phyloP scores from a whole-genome alignment of 2,888 invertebrate genomes.

The Athalia rosae region DNA sequence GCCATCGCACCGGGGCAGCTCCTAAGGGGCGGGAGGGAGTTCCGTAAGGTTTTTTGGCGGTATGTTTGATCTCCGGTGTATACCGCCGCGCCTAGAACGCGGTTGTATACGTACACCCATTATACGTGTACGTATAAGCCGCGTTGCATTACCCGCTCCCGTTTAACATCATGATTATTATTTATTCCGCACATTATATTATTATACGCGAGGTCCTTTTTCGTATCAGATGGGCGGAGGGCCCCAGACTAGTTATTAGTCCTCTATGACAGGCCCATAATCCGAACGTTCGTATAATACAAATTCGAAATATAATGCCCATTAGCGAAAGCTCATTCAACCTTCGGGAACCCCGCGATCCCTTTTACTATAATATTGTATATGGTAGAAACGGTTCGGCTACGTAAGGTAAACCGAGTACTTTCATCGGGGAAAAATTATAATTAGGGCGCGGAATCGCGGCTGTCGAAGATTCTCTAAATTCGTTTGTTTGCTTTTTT shows the following conservation, averaged over 20 bases:
- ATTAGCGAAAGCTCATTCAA: slow-evolving; percentile 57
- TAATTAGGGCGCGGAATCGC: not conserved
- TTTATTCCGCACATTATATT: slow-evolving; percentile 71
- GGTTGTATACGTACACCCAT: slow-evolving; percentile 31
- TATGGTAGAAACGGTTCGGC: not conserved
- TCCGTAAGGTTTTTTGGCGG: slow-evolving; percentile 31
- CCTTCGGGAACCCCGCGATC: slow-evolving; percentile 6
- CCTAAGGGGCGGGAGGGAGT: not conserved
- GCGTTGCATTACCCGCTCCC: slow-evolving; percentile 36
- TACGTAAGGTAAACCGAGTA: too few species aligned
- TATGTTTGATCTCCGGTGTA: slow-evolving; percentile 38
- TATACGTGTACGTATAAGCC: slow-evolving; percentile 1
- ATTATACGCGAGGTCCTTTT: slow-evolving; percentile 58
- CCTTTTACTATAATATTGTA: not conserved
- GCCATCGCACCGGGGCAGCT: not conserved
- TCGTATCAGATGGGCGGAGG: slow-evolving; percentile 67
- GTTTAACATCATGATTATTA: slow-evolving; percentile 65
- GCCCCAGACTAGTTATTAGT: slow-evolving; percentile 70
- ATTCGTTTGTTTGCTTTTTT: slow-evolving; percentile 54
- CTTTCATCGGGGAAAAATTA: not conserved
- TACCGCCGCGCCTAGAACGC: slow-evolving; percentile 13
- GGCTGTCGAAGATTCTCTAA: too few species aligned
- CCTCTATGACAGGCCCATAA: slow-evolving; percentile 70
- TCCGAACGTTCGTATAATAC: slow-evolving; percentile 63
- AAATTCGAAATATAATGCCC: slow-evolving; percentile 64